Conservation (phyloP, 2,797 vertebrate genomes). For the Sternarchorhynchus goeldii region DNA sequence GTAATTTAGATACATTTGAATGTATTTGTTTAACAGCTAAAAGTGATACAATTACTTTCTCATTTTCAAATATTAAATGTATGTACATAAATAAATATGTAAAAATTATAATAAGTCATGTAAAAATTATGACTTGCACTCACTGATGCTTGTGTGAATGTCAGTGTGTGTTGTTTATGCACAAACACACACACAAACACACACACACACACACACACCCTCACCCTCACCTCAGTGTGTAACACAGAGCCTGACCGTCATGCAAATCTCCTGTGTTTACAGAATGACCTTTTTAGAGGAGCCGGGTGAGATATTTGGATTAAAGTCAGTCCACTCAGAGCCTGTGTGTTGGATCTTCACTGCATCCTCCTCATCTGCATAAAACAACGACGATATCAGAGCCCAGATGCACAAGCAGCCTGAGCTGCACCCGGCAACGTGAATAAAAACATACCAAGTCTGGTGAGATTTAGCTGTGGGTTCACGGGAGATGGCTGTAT, state of each 20-base stretch:
- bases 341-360: no score
- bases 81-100: no score
- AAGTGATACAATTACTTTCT: no score
- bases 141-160: background rate
- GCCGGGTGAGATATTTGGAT: constrained; percentile 40
- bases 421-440: constrained; percentile 20
- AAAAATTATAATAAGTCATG: no score
- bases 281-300: constrained; percentile 54
- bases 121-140: constrained; percentile 7
- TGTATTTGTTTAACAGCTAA: no score
- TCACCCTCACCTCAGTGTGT: constrained; percentile 1
- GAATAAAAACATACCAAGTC: constrained; percentile 42
- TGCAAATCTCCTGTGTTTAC: constrained; percentile 48
- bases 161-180: constrained; percentile 17
- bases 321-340: constrained; percentile 43
- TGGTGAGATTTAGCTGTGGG: constrained; percentile 23
- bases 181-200: no score
- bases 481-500: constrained; percentile 10
- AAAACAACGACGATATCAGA: constrained; percentile 45
- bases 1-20: no score
- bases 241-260: constrained; percentile 42
- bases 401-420: constrained; percentile 16
- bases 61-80: no score
- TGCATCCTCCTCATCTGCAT: constrained; percentile 32
- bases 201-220: no score